These are phyloP conservation scores for Paelopatides confundens DNA, from an alignment of 53 echinoderm and acorn worm genomes.

Conservation along the genomic window DNA sequence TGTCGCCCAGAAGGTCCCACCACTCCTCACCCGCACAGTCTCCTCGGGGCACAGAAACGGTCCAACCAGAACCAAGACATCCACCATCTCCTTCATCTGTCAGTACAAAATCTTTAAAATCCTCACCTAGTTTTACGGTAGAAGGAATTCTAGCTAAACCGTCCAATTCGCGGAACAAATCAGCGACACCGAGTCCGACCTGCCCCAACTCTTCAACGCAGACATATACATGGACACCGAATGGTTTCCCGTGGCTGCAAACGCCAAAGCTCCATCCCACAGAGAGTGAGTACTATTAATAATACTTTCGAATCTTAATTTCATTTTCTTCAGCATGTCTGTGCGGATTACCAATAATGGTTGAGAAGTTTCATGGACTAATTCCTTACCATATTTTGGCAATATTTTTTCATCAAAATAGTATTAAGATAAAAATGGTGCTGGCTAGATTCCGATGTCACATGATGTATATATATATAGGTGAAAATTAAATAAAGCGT, in stretches of 20 bases:
- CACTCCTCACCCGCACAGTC: not conserved
- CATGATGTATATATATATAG: too few species aligned
- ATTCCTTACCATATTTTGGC: too few species aligned
- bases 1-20: conserved; percentile 47
- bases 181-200: not conserved
- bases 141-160: conserved; percentile 50
- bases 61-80: conserved; percentile 67
- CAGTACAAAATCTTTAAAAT: conserved; percentile 49
- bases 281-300: conserved; percentile 49
- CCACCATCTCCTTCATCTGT: conserved; percentile 13
- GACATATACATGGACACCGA: conserved; percentile 89
- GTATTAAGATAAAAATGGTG: too few species aligned
- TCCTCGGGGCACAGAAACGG: conserved; percentile 18
- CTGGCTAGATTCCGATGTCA: too few species aligned
- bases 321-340: too few species aligned
- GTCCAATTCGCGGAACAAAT: conserved; percentile 24
- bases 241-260: conserved; percentile 96
- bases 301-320: too few species aligned
- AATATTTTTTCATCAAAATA: too few species aligned
- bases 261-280: conserved; percentile 72
- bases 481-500: too few species aligned
- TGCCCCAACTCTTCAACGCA: conserved; percentile 62
- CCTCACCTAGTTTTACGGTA: conserved; percentile 60
- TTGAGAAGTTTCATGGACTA: too few species aligned
- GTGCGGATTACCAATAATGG: too few species aligned